Evolutionary conservation across 2,113 vertebrate genomes (phyloP).

Genomic region (Rhinichthys klamathensis): DNA sequence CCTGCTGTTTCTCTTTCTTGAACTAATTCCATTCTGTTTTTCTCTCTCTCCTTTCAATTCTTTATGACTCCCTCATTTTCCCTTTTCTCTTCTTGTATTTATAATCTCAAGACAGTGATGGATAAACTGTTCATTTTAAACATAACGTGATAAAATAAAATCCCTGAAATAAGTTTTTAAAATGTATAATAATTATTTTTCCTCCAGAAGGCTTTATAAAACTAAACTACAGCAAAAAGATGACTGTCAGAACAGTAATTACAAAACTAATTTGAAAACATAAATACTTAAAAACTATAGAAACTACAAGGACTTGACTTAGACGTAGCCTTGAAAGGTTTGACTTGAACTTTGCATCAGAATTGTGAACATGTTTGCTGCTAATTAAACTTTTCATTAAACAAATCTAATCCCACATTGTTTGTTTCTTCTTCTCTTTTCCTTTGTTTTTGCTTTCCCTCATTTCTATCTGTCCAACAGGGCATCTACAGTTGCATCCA

Average conservation of each 20-base stretch:
- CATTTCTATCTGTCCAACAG: slow-evolving; percentile 72
- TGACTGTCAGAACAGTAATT: neutral
- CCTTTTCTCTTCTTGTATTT: slow-evolving; percentile 18
- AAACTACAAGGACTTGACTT: neutral
- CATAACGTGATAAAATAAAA: neutral
- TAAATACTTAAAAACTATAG: neutral
- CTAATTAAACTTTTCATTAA: neutral
- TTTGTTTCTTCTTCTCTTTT: slow-evolving; percentile 50
- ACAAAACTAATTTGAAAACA: neutral
- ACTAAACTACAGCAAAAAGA: neutral
- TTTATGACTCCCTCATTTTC: slow-evolving; percentile 44
- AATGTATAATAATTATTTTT: neutral
- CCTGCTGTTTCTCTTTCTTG: slow-evolving; percentile 5
- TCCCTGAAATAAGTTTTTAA: neutral
- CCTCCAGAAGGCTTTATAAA: neutral
- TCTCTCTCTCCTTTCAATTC: neutral
- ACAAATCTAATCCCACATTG: neutral
- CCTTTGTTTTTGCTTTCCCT: slow-evolving; percentile 56
- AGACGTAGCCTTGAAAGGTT: neutral
- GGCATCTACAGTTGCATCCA: slow-evolving; percentile 99
- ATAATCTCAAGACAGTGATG: slow-evolving; percentile 4
- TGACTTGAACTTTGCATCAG: neutral
- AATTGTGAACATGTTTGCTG: neutral
- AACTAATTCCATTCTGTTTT: neutral
- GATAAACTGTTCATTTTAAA: neutral